Conservation (phyloP, 2,113 vertebrate genomes). For the Grammomys dolichurus region DNA sequence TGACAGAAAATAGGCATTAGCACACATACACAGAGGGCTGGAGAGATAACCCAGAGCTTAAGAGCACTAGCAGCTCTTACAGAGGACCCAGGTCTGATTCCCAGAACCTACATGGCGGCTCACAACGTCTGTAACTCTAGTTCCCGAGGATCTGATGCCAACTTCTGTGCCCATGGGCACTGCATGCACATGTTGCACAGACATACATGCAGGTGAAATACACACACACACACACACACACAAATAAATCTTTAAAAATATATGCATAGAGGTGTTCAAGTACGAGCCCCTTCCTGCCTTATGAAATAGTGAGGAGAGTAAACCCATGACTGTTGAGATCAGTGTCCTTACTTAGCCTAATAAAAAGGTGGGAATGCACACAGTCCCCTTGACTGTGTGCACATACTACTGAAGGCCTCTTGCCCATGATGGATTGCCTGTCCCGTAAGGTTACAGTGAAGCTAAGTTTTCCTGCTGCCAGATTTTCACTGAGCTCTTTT, state of each 20-base stretch:
- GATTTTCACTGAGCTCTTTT: not conserved
- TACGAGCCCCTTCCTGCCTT: not conserved
- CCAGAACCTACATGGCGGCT: no score
- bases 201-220: not conserved
- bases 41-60: not conserved
- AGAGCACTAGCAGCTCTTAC: not conserved
- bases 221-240: not conserved
- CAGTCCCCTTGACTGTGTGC: not conserved
- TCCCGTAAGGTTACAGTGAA: not conserved
- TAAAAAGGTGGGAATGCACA: not conserved
- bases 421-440: not conserved
- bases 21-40: not conserved
- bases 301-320: constrained; percentile 1
- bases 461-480: not conserved
- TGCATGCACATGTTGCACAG: not conserved
- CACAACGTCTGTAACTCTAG: not conserved
- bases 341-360: not conserved
- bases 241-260: not conserved
- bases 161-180: not conserved
- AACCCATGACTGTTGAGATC: not conserved
- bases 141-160: not conserved
- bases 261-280: not conserved
- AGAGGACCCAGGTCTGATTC: not conserved
- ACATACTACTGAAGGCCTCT: not conserved
- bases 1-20: no score